Base-by-base conservation (phyloP, 2,113 vertebrate species). In the Onychostruthus taczanowskii region DNA sequence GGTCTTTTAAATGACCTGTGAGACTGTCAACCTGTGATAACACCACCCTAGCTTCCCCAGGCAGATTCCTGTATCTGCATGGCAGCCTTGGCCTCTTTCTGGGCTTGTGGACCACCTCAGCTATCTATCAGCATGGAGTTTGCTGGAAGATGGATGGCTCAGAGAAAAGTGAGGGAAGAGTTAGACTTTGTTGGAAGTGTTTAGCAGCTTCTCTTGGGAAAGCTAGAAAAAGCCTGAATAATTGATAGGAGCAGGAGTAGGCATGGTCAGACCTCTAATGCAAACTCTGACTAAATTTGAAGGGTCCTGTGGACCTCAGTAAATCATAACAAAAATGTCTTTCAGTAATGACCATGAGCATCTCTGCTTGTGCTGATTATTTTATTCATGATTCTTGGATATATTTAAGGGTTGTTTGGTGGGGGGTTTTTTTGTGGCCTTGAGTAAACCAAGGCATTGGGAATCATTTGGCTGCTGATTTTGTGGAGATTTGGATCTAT, bases 101-200 rank as follows among this genome's bases (percentile, higher is more conserved):
- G 69, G 46, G 31, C 20, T 64, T 52, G 16, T 35, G 59, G 21
- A 21, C 0, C 0, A 79, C 82, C 55, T 80, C 59, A 46, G 91
- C 78, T 84, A 67, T 88, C 63, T 83, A 62, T 93, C 93, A 95
- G 70, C 63, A 37, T 88, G 68, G 35, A 93, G 75, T 22, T 86
- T 21, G 44, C 64, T 72, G 63, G 73, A 92, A 95, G 94, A 93
- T 89, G 72, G 76, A 91, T 93, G 64, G 43, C 84, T 84, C 5
- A 4, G n/a, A 78, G 56, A 68, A 78, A 92, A 92, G 76, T 53
- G 68, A 97, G 21, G 53, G 94, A 88, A 95, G 79, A 93, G 49
- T 78, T 78, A 93, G 52, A 33, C 39, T 75, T 56, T 9, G 24
- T 85, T 81, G 78, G 75, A 91, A 97, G 80, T 56, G 50, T 81